Percentiles rank a stretch among this genome's conserved stretches.
Evolutionary conservation across 2,113 vertebrate genomes (phyloP).

Genomic region (Cochlearius cochlearius): DNA sequence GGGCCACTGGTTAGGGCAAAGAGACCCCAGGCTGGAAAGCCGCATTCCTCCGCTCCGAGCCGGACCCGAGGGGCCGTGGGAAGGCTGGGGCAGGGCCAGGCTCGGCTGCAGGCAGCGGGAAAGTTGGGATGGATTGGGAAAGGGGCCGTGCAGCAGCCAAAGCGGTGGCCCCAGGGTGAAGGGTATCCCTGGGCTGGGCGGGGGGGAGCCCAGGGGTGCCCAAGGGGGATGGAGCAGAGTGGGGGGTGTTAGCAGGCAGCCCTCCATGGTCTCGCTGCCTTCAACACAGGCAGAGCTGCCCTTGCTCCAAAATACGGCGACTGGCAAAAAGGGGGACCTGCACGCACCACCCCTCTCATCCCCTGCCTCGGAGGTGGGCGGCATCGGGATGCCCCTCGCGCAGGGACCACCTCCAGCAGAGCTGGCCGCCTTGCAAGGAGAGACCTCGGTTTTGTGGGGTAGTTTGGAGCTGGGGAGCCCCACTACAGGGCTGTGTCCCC

Average conservation of each 20-base stretch:
- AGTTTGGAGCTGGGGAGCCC: background rate
- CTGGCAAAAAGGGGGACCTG: background rate
- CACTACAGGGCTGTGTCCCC: background rate
- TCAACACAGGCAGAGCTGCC: background rate
- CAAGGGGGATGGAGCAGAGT: background rate
- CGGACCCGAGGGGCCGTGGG: accelerated
- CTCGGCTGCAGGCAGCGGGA: background rate
- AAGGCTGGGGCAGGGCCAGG: background rate
- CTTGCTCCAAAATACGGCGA: background rate
- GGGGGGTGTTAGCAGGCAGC: background rate
- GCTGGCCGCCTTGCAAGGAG: background rate
- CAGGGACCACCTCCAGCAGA: background rate
- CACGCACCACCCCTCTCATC: too few species aligned
- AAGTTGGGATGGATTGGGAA: background rate
- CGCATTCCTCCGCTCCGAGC: background rate
- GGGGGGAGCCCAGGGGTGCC: background rate
- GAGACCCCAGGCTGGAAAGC: background rate
- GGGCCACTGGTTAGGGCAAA: background rate
- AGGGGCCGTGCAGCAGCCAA: background rate
- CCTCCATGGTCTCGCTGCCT: background rate
- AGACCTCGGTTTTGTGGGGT: background rate
- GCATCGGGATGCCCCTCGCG: background rate
- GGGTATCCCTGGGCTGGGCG: background rate
- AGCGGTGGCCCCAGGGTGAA: background rate
- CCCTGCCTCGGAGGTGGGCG: too few species aligned